These are phyloP conservation scores for Brachymystax lenok DNA, from an alignment of 2,797 vertebrate genomes.

Conservation along the genomic window DNA sequence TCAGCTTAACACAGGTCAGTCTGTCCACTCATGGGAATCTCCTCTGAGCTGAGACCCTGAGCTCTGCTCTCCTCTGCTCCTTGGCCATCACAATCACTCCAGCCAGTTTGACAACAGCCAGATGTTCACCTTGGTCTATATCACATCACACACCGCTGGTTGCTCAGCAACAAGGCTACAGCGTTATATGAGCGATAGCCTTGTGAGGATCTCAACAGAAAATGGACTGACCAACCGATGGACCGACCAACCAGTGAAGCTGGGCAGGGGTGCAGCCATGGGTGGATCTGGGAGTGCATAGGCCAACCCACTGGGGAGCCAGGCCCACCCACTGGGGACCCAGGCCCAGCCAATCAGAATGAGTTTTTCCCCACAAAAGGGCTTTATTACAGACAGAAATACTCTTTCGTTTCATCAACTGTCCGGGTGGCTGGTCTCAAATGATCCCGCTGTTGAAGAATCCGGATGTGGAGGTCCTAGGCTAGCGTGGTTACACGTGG, in stretches of 20 bases:
- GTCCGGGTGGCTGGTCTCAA: too few relatives aligned
- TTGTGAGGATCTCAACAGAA: background rate
- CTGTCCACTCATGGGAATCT: background rate
- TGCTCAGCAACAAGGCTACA: slow-evolving; percentile 23
- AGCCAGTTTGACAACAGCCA: slow-evolving; percentile 1
- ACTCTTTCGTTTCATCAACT: too few relatives aligned
- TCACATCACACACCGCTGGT: slow-evolving; percentile 1
- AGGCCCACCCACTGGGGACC: too few relatives aligned
- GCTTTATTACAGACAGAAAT: too few relatives aligned
- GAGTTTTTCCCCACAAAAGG: too few relatives aligned
- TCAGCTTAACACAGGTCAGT: background rate
- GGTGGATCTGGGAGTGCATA: too few relatives aligned
- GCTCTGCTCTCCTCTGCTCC: background rate
- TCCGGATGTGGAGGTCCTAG: too few relatives aligned
- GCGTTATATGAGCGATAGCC: background rate
- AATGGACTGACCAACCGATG: background rate
- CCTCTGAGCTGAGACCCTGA: background rate
- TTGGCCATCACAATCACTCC: background rate
- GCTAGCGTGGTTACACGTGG: too few relatives aligned
- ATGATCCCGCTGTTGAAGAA: too few relatives aligned
- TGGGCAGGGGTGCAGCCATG: background rate
- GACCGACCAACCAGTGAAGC: background rate
- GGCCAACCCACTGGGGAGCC: too few relatives aligned
- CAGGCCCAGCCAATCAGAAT: too few relatives aligned
- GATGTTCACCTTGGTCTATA: slow-evolving; percentile 12